Percentiles rank a stretch among this genome's conserved stretches.
phyloP scores from a whole-genome alignment of 2,888 invertebrate species.

The Drosophila limbata region DNA sequence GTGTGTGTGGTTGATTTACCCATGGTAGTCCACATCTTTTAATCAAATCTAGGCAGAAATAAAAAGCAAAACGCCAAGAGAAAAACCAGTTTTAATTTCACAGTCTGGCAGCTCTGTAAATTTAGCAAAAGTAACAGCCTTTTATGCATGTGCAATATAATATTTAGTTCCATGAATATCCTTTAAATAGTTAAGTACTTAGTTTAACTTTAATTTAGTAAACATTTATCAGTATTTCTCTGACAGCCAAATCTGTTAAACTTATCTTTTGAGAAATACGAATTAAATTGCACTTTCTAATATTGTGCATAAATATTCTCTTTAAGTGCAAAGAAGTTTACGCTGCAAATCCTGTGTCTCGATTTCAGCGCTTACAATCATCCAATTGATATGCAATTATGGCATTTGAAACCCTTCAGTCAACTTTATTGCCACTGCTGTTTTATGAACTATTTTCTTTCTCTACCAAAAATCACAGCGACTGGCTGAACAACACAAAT shows the following conservation, averaged over 20 bases:
- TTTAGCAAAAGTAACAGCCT: no score
- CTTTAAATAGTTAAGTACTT: no score
- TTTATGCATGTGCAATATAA: no score
- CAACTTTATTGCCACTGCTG: constrained; percentile 39
- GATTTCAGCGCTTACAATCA: not conserved
- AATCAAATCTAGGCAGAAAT: no score
- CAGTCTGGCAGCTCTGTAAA: no score
- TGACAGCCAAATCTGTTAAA: no score
- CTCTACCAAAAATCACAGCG: constrained; percentile 46
- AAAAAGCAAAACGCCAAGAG: no score
- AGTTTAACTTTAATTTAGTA: no score
- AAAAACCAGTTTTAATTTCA: not conserved
- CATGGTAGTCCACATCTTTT: not conserved
- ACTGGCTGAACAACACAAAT: constrained; percentile 32
- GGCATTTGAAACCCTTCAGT: constrained; percentile 23
- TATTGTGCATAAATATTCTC: not conserved
- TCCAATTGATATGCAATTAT: constrained; percentile 25
- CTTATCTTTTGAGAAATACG: not conserved
- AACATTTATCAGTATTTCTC: no score
- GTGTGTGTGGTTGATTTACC: not conserved
- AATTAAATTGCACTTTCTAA: no score
- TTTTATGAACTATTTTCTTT: constrained; percentile 48
- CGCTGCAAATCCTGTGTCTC: not conserved
- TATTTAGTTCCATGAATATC: no score
- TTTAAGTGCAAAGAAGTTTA: not conserved